These are phyloP conservation scores for Scortum barcoo DNA, from an alignment of 2,113 vertebrate species.

Conservation along the genomic window DNA sequence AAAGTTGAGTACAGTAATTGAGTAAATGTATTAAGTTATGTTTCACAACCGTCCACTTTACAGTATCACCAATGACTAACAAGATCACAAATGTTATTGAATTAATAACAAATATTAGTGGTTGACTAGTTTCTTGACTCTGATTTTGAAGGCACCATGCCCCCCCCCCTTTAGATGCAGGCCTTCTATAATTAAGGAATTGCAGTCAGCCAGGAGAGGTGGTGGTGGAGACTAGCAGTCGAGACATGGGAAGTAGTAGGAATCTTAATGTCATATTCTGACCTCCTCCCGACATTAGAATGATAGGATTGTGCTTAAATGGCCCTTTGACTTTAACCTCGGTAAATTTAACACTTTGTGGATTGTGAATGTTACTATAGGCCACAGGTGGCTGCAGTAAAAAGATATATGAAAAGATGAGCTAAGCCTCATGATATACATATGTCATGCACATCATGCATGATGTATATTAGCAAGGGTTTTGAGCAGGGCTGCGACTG, in stretches of 20 bases:
- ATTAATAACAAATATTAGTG: neutral
- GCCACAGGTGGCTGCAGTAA: neutral
- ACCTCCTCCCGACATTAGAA: slow-evolving; percentile 29
- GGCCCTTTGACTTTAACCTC: neutral
- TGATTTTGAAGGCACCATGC: slow-evolving; percentile 1
- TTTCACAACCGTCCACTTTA: neutral
- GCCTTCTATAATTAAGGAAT: slow-evolving; percentile 30
- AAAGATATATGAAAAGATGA: neutral
- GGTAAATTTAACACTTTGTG: neutral
- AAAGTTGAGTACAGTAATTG: neutral
- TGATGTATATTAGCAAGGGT: neutral
- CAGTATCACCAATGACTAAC: neutral
- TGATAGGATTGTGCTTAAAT: slow-evolving; percentile 23
- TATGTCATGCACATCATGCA: neutral
- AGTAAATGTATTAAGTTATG: neutral
- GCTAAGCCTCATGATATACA: neutral
- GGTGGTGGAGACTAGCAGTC: slow-evolving; percentile 15
- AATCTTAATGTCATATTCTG: slow-evolving; percentile 34
- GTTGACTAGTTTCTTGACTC: neutral
- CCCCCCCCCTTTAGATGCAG: neutral
- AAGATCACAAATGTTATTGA: neutral
- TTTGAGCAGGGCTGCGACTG: slow-evolving; percentile 37
- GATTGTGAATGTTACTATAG: neutral
- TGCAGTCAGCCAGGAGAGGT: slow-evolving; percentile 3
- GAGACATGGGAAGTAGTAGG: slow-evolving; percentile 27